Base-by-base conservation (phyloP, 2,113 vertebrate genomes). In the Oenanthe oenanthe region DNA sequence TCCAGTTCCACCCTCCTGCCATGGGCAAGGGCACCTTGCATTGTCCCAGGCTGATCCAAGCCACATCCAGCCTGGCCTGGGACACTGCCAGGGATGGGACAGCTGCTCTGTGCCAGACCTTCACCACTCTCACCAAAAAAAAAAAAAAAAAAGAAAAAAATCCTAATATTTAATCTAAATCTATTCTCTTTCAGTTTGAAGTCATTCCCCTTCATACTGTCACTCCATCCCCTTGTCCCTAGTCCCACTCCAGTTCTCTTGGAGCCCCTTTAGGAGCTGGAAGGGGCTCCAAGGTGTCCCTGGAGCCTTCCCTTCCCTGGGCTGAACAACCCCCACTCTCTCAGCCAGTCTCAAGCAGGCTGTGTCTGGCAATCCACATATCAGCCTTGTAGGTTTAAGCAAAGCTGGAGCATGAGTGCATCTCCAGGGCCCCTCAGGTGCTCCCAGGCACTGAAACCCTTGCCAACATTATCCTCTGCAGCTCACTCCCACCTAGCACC, bases 11-110 rank as follows among this genome's bases (percentile, higher is more conserved):
- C 0, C 2, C 3, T 9, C 20, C 8, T 24, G 4, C 29, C 17
- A 19, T 19, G 31, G 17, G 8, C 40, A 76, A 12, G 17, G 31
- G 22, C 40, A 36, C 5, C 4, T 89, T 28, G 17, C 31, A 42
- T 40, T 28, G 4, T 1, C 6, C 62, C 70, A 24, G 31, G 4
- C 1, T 68, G 34, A 2, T 56, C 48, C 25, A 36, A 61, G 10
- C 3, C 12, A 14, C 2, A 1, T 48, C 40, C 40, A 54, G 0
- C 6, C 7, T 19, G 3, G 0, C 12, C 25, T 62, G 16, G 48
- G 1, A 4, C 48, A 6, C 10, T 56, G 42, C 21, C 24, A 1
- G 17, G 0, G 25, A 26, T 42, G 15, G 8, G 8, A 42, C 40
- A 42, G 3, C 17, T 56, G 32, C 40, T 68, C 48, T 36, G 2